Base-by-base conservation (phyloP, 2,113 vertebrate species). In the Rhabdomys dilectus region DNA sequence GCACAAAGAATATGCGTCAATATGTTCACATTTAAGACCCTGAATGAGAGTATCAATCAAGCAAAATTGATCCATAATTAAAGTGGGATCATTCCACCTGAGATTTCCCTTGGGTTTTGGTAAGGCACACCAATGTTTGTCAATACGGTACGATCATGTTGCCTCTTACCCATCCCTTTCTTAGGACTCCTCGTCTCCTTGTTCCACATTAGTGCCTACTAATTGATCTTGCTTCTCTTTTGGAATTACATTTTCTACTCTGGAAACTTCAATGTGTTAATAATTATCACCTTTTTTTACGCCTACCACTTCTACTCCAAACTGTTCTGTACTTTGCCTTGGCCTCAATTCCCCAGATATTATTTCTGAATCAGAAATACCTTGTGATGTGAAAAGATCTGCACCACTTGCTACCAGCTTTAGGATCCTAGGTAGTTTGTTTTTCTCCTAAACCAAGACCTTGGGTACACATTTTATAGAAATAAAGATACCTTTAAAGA, bases 111-210 rank as follows among this genome's bases (percentile, higher is more conserved):
- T 26, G 29, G 21, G 56, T 51, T 93, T 53, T 36, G 8, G 29
- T 56, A 13, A 85, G 29, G 12, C 29, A 72, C 0, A 5, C 3
- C 56, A 16, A 7, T 51, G 22, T 22, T 70, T 62, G 3, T 56
- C 36, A 15, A 0, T 13, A 0, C 0, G 1, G 17, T 1, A 39
- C 8, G 7, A 7, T 34, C 26, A 26, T 8, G 5, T 76, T 68
- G 48, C n/a, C 36, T 91, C 13, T n/a, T 70, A 42, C 21, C 12
- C 42, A 66, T 36, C 1, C 4, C 5, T 13, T 34, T 22, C 56
- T 5, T n/a, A 58, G 85, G 17, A 42, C 29, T 48, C 62, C 72
- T 73, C 36, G 22, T 75, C 51, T 90, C 7, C 36, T 77, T 84
- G 34, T n/a, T 22, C 8, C 4, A 66, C 2, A 45, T 1, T 22